phyloP scores from a whole-genome alignment of 2,888 invertebrate genomes.

The Sphinx pinastri region DNA sequence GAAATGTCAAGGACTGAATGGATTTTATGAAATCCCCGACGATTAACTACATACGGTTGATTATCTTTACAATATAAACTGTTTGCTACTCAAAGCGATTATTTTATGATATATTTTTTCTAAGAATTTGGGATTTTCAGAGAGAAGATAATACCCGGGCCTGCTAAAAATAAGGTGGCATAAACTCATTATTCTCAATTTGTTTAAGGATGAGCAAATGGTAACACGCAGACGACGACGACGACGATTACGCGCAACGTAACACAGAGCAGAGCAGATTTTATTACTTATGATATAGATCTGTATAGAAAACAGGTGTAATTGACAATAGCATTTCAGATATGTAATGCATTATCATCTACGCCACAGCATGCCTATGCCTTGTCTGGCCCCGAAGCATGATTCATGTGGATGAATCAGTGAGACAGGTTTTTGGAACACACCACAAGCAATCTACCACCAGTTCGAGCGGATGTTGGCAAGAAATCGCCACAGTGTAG shows the following conservation, averaged over 20 bases:
- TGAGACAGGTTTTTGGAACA: neutral
- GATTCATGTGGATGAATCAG: neutral
- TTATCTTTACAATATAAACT: neutral
- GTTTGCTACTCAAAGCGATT: neutral
- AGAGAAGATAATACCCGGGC: neutral
- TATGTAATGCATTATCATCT: too few relatives aligned
- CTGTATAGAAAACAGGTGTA: too few relatives aligned
- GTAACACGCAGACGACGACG: too few relatives aligned
- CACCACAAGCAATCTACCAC: neutral
- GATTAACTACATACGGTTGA: constrained; percentile 7
- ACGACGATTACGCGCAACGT: too few relatives aligned
- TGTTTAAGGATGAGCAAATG: too few relatives aligned
- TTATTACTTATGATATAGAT: too few relatives aligned
- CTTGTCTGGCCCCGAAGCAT: neutral
- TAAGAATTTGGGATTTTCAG: neutral
- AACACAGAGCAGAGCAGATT: too few relatives aligned
- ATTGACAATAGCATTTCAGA: too few relatives aligned
- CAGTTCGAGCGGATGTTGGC: neutral
- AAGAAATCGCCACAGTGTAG: neutral
- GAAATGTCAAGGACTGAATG: constrained; percentile 34
- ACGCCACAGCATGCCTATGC: too few relatives aligned
- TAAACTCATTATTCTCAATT: too few relatives aligned
- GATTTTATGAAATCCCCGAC: constrained; percentile 29
- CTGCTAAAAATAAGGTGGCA: too few relatives aligned
- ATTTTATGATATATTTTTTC: neutral